These are phyloP conservation scores for Lepidurus apus DNA, from an alignment of 1,140 invertebrate species.

Conservation along the genomic window DNA sequence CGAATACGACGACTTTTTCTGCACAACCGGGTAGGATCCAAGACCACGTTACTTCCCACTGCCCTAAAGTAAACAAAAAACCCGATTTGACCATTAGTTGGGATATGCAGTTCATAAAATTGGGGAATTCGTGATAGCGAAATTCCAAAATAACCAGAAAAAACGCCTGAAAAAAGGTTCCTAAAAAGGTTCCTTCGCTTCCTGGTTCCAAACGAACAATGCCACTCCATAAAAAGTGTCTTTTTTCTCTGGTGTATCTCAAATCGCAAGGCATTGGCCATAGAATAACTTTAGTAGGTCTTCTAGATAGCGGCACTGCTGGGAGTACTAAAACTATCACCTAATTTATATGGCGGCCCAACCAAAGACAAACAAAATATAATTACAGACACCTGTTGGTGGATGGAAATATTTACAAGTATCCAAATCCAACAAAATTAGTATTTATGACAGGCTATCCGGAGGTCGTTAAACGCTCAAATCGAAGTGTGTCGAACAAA, in stretches of 20 bases:
- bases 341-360: no score
- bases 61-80: conserved; percentile 42
- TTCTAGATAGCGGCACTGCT: no score
- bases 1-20: conserved; percentile 67
- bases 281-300: no score
- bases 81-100: not conserved
- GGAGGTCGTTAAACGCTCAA: not conserved
- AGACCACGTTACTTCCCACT: conserved; percentile 65
- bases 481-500: not conserved
- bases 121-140: not conserved
- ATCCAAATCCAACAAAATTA: not conserved
- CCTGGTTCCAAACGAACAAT: not conserved
- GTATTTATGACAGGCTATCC: conserved; percentile 3
- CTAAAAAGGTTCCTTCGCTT: not conserved
- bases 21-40: conserved; percentile 82
- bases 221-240: not conserved
- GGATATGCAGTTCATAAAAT: conserved; percentile 6
- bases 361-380: no score
- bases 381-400: no score
- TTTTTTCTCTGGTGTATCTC: no score
- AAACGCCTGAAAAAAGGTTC: not conserved
- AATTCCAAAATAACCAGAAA: not conserved
- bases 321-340: no score
- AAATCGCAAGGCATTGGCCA: no score
- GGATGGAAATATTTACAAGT: no score